Conservation (phyloP, 2,888 invertebrate genomes). For the Taenaris catops region DNA sequence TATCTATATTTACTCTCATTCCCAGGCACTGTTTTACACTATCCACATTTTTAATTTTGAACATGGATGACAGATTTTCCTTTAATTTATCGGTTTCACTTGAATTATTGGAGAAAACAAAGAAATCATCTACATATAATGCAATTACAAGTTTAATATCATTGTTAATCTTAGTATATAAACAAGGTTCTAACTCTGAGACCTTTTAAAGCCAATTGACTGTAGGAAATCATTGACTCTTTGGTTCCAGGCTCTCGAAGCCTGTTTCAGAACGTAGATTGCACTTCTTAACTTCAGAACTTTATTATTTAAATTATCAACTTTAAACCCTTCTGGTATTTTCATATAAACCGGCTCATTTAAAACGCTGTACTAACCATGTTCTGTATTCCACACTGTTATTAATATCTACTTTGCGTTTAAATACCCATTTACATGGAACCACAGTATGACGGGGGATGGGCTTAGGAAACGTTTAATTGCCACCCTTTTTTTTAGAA, state of each 20-base stretch:
- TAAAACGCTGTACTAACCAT: too few species aligned
- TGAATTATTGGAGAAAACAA: conserved; percentile 13
- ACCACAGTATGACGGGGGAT: too few species aligned
- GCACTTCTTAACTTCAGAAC: background rate
- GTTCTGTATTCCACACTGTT: too few species aligned
- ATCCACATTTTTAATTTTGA: conserved; percentile 12
- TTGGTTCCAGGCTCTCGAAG: background rate
- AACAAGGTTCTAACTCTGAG: conserved; percentile 8
- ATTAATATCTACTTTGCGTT: too few species aligned
- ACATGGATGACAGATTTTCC: conserved; percentile 3
- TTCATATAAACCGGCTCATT: background rate
- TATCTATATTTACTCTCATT: conserved; percentile 6
- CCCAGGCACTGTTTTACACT: conserved; percentile 7
- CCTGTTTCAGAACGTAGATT: background rate
- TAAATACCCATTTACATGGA: too few species aligned
- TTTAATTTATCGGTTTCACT: conserved; percentile 7
- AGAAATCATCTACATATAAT: conserved; percentile 23
- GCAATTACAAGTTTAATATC: background rate
- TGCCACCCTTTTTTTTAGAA: too few species aligned
- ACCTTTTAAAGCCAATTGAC: conserved; percentile 1
- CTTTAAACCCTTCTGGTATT: background rate
- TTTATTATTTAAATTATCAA: too few species aligned
- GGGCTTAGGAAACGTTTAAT: too few species aligned
- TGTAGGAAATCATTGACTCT: conserved; percentile 2
- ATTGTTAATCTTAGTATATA: conserved; percentile 1